Base-by-base conservation (phyloP, 1,140 invertebrate genomes). In the Bombus vancouverensis region DNA sequence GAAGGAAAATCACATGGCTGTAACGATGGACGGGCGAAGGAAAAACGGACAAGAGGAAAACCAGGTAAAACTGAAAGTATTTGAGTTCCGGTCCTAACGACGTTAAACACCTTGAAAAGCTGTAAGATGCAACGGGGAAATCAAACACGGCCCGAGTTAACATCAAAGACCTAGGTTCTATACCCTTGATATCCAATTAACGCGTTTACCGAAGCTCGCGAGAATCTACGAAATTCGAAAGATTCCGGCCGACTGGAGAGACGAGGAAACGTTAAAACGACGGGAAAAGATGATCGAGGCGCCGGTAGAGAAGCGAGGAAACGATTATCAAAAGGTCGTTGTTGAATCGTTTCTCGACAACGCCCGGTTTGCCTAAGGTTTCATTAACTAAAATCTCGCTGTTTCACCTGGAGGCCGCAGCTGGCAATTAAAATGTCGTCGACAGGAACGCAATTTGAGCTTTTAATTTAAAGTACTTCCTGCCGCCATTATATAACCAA, bases 371-470 rank as follows among this genome's bases (percentile, higher is more conserved):
- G 57, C 76, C 47, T 65, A 80, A 85, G 76, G 68, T 85, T 85
- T 72, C 77, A 80, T 85, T 85, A 85, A 85, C 83, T 80, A 57
- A 85, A 72, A 85, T 85, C 68, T 77, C 59, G 78, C 59, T 44
- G 82, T 80, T 85, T 80, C 83, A 79, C 66, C 75, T 71, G 53
- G 15, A 59, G 83, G 15, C 77, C 37, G 53, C 12, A 18, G 42
- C 25, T 77, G 68, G 68, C 80, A 85, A 85, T 85, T 85, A 85
- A 85, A 85, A 85, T 34, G 77, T 85, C 76, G 83, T 80, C 83
- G 75, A 80, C 76, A 80, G 76, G 68, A 18, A 65, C 68, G 83
- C 83, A 80, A 80, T 73, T 73, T 78, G 53, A 85, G 83, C 76
- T 80, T 65, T 85, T 80, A 85, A 85, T 85, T 85, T 77, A 10